Base-by-base conservation (phyloP, 2,113 vertebrate genomes). In the Ophthalmolycus amberensis region DNA sequence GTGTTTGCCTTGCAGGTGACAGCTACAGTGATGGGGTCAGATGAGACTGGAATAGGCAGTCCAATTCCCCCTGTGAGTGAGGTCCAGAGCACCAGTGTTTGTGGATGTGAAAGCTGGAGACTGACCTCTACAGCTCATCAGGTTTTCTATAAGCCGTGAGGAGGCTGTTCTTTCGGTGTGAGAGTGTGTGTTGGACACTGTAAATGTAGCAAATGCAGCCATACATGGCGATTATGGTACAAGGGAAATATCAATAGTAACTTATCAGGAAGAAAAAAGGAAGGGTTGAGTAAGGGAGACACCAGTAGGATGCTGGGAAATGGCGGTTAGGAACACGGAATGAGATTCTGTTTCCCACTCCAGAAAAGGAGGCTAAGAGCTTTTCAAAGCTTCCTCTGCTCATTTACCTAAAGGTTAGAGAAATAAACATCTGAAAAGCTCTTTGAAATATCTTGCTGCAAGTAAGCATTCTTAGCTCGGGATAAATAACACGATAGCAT, bases 41-140 rank as follows among this genome's bases (percentile, higher is more conserved):
- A 79, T 71, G 46, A 86, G 88, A 91, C 90, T 75, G 80, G 80
- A 83, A 83, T 44, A 79, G 91, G 85, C 91, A 90, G 87, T 87
- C 73, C 80, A 84, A 87, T 91, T 90, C 78, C 3, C 38, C 79
- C 84, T 79, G 56, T 37, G 29, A 86, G 88, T 40, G 38, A 89
- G 84, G 52, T 15, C 32, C 27, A 58, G 71, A 32, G 67, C 11
- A 44, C 11, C 40, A 74, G 71, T 82, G 81, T 86, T 65, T 87
- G 71, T 71, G 82, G 70, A 72, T 84, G 80, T 54, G 75, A 75
- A 59, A 67, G 75, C 59, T 84, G 44, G 67, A 88, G 29, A 46
- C 72, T 86, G 85, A 88, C 90, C 88, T 91, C 79, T 73, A 72
- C 42, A 75, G 83, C 83, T 86, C 85, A 73, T 85, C 82, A 42